Evolutionary conservation across 1,140 invertebrate species (phyloP), one percentile per base, ranked within the genome.

Genomic region (Paralvinella palmiformis): DNA sequence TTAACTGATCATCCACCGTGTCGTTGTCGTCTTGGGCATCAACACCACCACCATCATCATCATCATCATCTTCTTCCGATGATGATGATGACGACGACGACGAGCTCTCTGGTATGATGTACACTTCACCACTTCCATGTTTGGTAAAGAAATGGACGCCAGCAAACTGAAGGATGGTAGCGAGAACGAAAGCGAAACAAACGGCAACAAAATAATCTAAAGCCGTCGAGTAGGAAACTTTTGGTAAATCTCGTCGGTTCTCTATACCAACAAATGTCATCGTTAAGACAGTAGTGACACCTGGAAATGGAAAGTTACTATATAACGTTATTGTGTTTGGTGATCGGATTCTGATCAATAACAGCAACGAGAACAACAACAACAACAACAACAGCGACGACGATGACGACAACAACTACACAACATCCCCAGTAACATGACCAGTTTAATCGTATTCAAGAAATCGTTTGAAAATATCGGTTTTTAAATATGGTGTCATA

Each of bases 141-240:
- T 93, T 94, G 3, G 91, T 94, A 77, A 90, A 93, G 73, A 91
- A 92, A 74, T 94, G 91, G 0, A 94, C 91, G 5, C 91, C 85
- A 4, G 90, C 91, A 77, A 92, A 94, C 65, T 79, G 73, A 50
- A 78, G 59, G 59, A 93, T 91, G 1, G 91, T 91, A 3, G 91
- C 90, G 70, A 92, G 90, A 57, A 93, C 91, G 76, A 92, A 94
- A 1, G 85, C 86, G 72, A 92, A 93, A 15, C 89, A 91, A 24
- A 92, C 84, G 74, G 90, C 91, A 0, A 93, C 89, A 75, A 92
- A 94, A 67, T 90, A 89, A 75, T 93, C 91, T 55, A 94, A 81
- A 2, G 91, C 91, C 7, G 91, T 93, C 1, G 89, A 88, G 79
- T 92, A 92, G 36, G 90, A 85, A 33, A 93, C 91, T 83, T 91